These are phyloP conservation scores for Petrolisthes manimaculis DNA, from an alignment of 2,888 invertebrate species.

Conservation along the genomic window DNA sequence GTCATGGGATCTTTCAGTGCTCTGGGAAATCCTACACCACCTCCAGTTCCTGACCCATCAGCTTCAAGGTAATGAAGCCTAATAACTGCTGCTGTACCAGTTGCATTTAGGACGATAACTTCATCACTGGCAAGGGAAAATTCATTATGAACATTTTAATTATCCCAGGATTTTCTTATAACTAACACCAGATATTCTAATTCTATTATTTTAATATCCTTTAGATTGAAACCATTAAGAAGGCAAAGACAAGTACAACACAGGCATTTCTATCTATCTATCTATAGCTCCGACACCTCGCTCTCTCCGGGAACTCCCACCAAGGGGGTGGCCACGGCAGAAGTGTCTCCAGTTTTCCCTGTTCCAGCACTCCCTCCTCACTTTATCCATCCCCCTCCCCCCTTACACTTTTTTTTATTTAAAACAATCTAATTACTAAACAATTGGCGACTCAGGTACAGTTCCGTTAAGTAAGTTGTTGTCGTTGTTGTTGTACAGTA, in stretches of 20 bases:
- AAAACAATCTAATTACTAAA: neutral
- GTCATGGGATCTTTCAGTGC: constrained; percentile 71
- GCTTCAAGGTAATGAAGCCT: constrained; percentile 67
- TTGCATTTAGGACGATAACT: constrained; percentile 92
- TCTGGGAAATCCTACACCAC: constrained; percentile 23
- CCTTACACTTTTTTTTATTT: neutral
- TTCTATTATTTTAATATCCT: too few relatives aligned
- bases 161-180: neutral
- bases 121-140: constrained; percentile 81
- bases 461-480: too few relatives aligned
- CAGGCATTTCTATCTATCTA: too few relatives aligned
- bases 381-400: neutral
- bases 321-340: too few relatives aligned
- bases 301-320: too few relatives aligned
- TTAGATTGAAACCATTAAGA: too few relatives aligned
- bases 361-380: neutral
- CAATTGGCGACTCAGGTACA: too few relatives aligned
- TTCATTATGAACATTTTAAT: neutral
- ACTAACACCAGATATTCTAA: too few relatives aligned
- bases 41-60: constrained; percentile 48
- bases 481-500: too few relatives aligned
- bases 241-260: too few relatives aligned
- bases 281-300: too few relatives aligned
- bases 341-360: too few relatives aligned
- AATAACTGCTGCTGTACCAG: constrained; percentile 90